phyloP scores from a whole-genome alignment of 2,888 invertebrate species.

The Sympetrum striolatum region DNA sequence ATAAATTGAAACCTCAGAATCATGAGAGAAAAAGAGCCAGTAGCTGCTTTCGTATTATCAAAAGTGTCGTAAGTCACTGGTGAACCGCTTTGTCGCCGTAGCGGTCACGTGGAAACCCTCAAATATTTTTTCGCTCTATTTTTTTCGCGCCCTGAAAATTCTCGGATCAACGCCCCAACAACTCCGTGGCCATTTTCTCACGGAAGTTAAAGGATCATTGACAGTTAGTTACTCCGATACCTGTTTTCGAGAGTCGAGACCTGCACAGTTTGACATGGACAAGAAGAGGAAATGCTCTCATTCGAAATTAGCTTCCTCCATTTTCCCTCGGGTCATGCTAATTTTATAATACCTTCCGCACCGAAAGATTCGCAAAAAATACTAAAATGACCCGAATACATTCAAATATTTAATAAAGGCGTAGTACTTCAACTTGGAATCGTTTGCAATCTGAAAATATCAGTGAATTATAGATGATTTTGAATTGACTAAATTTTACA shows the following conservation, averaged over 20 bases:
- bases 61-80: neutral
- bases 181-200: neutral
- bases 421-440: no score
- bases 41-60: neutral
- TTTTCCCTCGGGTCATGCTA: no score
- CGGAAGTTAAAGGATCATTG: constrained; percentile 10
- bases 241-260: neutral
- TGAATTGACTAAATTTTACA: no score
- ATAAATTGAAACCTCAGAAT: no score
- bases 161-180: constrained; percentile 12
- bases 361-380: no score
- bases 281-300: constrained; percentile 2
- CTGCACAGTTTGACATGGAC: neutral
- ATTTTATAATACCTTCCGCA: no score
- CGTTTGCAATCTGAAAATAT: no score
- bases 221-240: neutral
- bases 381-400: no score
- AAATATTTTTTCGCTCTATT: neutral
- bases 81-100: neutral
- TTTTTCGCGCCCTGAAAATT: neutral
- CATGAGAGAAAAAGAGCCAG: neutral
- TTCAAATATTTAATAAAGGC: no score
- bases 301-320: neutral
- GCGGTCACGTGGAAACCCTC: constrained; percentile 13
- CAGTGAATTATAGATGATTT: no score